Percentiles rank a stretch among this genome's conserved stretches.
phyloP scores from a whole-genome alignment of 1,140 invertebrate species.

The Apis laboriosa region DNA sequence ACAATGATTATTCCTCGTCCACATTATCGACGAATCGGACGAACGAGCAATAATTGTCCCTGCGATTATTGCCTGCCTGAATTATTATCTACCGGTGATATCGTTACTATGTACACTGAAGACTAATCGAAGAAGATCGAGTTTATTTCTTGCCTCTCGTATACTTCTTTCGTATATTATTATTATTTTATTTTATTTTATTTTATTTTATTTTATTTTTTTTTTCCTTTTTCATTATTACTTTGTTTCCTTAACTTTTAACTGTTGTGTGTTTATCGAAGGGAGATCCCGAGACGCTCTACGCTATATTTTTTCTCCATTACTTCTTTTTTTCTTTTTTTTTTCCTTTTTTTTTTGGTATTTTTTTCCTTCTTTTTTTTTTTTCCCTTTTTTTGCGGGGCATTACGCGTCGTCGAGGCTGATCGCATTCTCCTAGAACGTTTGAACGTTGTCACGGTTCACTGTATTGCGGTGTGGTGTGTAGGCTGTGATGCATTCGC shows the following conservation, averaged over 20 bases:
- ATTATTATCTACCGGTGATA: slow-evolving; percentile 43
- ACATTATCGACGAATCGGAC: slow-evolving; percentile 50
- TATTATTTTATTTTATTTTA: neutral
- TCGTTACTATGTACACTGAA: slow-evolving; percentile 41
- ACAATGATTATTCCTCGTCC: slow-evolving; percentile 37
- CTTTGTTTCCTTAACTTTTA: neutral
- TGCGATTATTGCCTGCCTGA: slow-evolving; percentile 48
- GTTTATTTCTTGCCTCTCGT: neutral
- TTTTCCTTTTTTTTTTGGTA: neutral
- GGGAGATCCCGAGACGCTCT: slow-evolving; percentile 32
- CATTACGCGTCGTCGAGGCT: slow-evolving; percentile 52
- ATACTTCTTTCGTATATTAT: neutral
- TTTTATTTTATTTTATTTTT: neutral
- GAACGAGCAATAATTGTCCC: slow-evolving; percentile 48
- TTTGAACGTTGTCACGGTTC: slow-evolving; percentile 32
- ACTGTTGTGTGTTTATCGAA: slow-evolving; percentile 3
- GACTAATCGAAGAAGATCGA: slow-evolving; percentile 40
- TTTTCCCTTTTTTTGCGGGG: slow-evolving; percentile 1
- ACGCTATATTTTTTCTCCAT: neutral
- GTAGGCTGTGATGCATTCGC: neutral
- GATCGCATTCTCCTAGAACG: slow-evolving; percentile 40
- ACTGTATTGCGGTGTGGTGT: neutral
- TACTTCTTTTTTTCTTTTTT: neutral
- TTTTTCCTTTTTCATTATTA: neutral
- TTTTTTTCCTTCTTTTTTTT: neutral